Base-by-base conservation (phyloP, 2,797 vertebrate species). In the Psittacula echo region DNA sequence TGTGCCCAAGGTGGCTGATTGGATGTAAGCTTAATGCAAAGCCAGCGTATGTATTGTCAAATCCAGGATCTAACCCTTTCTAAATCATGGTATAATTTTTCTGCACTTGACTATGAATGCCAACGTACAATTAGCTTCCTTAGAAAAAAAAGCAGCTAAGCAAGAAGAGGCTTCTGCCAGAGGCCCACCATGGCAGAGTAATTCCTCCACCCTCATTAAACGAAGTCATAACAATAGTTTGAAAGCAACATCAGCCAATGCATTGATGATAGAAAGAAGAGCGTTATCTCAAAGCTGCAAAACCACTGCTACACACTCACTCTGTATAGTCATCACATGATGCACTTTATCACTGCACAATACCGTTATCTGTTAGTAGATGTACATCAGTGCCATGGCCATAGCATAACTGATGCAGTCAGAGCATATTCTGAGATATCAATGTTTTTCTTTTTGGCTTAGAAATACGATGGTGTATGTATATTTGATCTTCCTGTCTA, bases 401-500 rank as follows among this genome's bases (percentile, higher is more conserved):
- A 23, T 34, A 71, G 14, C 27, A 50, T 22, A 75, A 37, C 37
- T n/a, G 21, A 29, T 65, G 5, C 23, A 72, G n/a, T 56, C 23
- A 41, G 34, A 68, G 5, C 44, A 9, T 71, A 54, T 60, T 61
- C 42, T 96, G 62, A 88, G n/a, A 39, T 50, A 71, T 20, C 66
- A n/a, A 15, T 74, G 16, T 66, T 94, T 79, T 91, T 83, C 58
- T 91, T 91, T 76, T 61, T 34, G 7, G 2, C 90, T 95, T 91
- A 95, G 94, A 84, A 85, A 67, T 65, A 89, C 18, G 90, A 77
- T 48, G 87, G 4, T 2, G 7, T 42, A 15, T 24, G 14, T 45
- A 45, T 64, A 32, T 60, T 90, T 96, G 65, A 54, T 96, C 62
- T 32, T 96, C 44, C 17, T 97, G 7, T 92, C 71, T 77, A 18